phyloP scores from a whole-genome alignment of 2,797 vertebrate genomes.

The Phalloptychus januarius region DNA sequence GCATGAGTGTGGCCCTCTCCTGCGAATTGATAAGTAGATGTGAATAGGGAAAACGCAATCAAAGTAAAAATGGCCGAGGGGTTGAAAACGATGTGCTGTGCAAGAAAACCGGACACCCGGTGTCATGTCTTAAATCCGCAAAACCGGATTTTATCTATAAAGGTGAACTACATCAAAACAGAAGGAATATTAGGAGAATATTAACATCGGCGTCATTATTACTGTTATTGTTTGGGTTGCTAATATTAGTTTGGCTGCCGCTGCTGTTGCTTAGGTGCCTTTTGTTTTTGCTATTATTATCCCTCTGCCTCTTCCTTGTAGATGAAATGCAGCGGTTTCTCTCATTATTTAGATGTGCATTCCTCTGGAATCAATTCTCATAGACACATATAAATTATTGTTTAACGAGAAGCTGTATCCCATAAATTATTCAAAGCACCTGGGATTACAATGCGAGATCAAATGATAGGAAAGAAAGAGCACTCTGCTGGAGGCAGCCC shows the following conservation, averaged over 20 bases:
- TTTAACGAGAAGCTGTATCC: conserved; percentile 87
- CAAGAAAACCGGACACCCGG: conserved; percentile 25
- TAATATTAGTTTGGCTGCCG: conserved; percentile 24
- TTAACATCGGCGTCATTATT: conserved; percentile 25
- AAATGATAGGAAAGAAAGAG: conserved; percentile 87
- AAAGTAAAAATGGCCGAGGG: conserved; percentile 24
- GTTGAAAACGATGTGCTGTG: conserved; percentile 16
- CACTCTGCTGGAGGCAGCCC: conserved; percentile 84
- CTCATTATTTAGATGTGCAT: conserved; percentile 86
- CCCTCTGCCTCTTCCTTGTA: conserved; percentile 68
- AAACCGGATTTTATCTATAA: conserved; percentile 2
- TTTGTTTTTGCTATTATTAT: conserved; percentile 77
- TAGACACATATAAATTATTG: conserved; percentile 89
- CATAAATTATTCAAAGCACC: conserved; percentile 89
- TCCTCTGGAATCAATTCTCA: conserved; percentile 83
- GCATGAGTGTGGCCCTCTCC: conserved; percentile 72
- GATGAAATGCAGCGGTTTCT: conserved; percentile 77
- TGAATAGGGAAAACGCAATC: conserved; percentile 60
- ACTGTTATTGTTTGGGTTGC: conserved; percentile 26
- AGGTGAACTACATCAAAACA: not conserved
- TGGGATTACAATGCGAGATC: conserved; percentile 88
- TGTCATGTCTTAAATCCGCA: conserved; percentile 23
- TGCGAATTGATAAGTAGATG: conserved; percentile 71
- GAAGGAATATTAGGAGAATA: not conserved
- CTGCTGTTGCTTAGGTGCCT: conserved; percentile 59